Evolutionary conservation across 2,113 vertebrate genomes (phyloP), one percentile per base, ranked within the genome.

Genomic region (Carassius gibelio): DNA sequence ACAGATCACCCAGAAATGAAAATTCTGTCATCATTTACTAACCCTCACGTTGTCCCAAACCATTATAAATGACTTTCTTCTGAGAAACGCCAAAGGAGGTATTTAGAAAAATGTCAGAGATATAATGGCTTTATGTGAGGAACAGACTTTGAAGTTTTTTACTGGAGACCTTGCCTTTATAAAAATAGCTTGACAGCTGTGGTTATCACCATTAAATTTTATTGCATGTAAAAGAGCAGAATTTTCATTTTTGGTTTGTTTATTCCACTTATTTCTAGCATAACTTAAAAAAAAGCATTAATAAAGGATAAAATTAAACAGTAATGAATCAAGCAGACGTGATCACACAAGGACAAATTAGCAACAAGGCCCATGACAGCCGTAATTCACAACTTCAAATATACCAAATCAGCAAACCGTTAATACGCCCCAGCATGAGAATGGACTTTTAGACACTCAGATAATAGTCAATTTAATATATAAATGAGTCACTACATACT

Each of bases 401-500:
- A 78, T 59, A 36, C 50, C 55, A 21, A 3, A 52, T 48, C 23
- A 82, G 64, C 62, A 52, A 72, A 38, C 13, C 66, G 6, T 23
- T 82, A 72, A 82, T 57, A 38, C 38, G 66, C 9, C 81, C 64
- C 48, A 71, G 48, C 81, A 72, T 66, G 50, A 23, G 34, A 82
- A 82, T 57, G n/a, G 66, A 72, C 80, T 71, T 80, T 48, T 38
- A 72, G 64, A 75, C 42, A 26, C 17, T 64, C 14, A 14, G 26
- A 74, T 68, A 75, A 55, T 50, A 75, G 72, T 85, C 38, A 34
- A 72, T 79, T 72, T 57, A 26, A 59, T n/a, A 14, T 66, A 79
- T 57, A 23, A 66, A 83, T 79, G 75, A 83, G 66, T 80, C 84
- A 57, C 21, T 57, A 82, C 62, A 38, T 83, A 26, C 71, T 83